Percentiles rank a stretch among this genome's conserved stretches.
Evolutionary conservation across 1,140 invertebrate species (phyloP).

Genomic region (Pemphigus obesinymphae): DNA sequence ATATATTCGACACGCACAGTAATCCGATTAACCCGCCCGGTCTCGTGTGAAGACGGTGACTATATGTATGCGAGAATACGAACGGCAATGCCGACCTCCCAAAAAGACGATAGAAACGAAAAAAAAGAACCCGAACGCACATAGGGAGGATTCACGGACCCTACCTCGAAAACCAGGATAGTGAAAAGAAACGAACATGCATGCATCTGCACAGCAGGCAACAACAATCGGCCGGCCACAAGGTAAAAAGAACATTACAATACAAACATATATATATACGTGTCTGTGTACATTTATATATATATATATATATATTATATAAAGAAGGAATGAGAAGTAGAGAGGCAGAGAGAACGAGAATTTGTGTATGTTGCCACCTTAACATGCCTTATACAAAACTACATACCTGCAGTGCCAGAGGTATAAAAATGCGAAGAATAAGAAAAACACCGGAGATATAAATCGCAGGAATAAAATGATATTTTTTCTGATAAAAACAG

Average conservation of each 20-base stretch:
- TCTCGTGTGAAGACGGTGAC: neutral
- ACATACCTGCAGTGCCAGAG: neutral
- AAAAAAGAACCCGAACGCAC: constrained; percentile 6
- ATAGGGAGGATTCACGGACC: neutral
- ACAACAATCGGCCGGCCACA: constrained; percentile 17
- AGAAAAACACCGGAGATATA: neutral
- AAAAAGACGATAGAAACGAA: constrained; percentile 15
- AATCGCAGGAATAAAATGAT: neutral
- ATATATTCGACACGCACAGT: constrained; percentile 20
- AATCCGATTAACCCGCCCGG: constrained; percentile 15
- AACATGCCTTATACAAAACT: too few species aligned
- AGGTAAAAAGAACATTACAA: constrained; percentile 16
- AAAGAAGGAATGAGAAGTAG: neutral
- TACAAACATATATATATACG: neutral
- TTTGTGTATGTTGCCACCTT: neutral
- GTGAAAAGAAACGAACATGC: constrained; percentile 15
- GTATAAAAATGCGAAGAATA: neutral
- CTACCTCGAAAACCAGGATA: neutral
- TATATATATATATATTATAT: neutral
- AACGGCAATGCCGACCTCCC: constrained; percentile 13
- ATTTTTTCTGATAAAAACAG: neutral
- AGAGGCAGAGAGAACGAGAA: neutral
- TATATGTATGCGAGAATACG: neutral
- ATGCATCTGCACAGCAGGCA: constrained; percentile 28
- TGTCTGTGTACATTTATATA: neutral